These are phyloP conservation scores for Hippopotamyrus pictus DNA, from an alignment of 2,797 vertebrate species.

Conservation along the genomic window DNA sequence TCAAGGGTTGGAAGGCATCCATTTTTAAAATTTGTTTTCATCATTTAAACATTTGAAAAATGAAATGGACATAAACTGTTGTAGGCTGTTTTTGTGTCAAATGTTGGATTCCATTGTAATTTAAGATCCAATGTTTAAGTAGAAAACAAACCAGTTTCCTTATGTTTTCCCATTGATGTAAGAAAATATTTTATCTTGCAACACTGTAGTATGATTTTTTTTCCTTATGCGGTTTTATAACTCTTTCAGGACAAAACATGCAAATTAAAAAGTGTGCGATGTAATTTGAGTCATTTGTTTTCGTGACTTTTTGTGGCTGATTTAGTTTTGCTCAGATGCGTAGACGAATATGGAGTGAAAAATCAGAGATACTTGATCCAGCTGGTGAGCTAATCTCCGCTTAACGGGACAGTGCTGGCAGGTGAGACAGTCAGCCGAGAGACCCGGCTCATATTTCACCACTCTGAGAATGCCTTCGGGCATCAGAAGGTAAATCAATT, in stretches of 20 bases:
- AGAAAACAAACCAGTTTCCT: not conserved
- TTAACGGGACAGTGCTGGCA: not conserved
- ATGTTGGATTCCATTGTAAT: not conserved
- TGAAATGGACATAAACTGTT: not conserved
- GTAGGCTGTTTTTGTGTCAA: not conserved
- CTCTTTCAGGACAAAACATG: not conserved
- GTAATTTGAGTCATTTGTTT: not conserved
- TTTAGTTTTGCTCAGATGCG: not conserved
- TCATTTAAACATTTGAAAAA: not conserved
- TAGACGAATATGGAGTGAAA: not conserved
- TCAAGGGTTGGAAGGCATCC: not conserved
- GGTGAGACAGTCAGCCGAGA: not conserved
- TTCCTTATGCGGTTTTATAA: not conserved
- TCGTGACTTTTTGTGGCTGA: not conserved
- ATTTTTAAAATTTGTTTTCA: not conserved
- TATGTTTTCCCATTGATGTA: not conserved
- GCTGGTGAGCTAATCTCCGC: not conserved
- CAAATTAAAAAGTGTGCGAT: not conserved
- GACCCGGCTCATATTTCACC: not conserved
- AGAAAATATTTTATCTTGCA: slow-evolving; percentile 2
- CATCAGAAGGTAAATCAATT: slow-evolving; percentile 8
- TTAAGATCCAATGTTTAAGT: not conserved
- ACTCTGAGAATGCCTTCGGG: not conserved
- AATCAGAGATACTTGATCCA: not conserved
- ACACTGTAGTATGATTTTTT: not conserved